Evolutionary conservation across 2,113 vertebrate species (phyloP).

Genomic region (Naja naja): DNA sequence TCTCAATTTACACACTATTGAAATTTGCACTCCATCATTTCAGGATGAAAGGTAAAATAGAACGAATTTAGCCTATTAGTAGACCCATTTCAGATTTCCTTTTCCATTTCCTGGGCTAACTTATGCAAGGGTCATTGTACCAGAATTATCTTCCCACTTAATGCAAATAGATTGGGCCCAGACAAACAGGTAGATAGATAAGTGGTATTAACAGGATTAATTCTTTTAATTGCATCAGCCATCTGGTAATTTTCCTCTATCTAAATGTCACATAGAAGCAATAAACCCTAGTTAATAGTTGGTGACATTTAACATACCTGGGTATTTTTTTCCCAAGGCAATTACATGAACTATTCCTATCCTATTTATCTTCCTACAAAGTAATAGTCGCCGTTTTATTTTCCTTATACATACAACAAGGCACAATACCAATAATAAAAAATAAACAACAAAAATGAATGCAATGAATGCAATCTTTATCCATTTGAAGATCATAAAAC

Average conservation of each 20-base stretch:
- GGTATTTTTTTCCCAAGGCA: conserved; percentile 70
- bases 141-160: neutral
- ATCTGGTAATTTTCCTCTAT: neutral
- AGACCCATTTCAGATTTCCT: neutral
- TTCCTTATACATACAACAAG: neutral
- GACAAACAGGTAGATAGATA: neutral
- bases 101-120: neutral
- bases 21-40: neutral
- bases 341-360: conserved; percentile 69
- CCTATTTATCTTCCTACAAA: conserved; percentile 66
- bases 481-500: neutral
- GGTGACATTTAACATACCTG: conserved; percentile 68
- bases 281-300: conserved; percentile 57
- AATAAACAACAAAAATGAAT: neutral
- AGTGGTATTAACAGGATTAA: neutral
- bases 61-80: neutral
- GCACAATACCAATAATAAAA: neutral
- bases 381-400: conserved; percentile 36
- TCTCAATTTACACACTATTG: neutral
- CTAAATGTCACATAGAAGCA: neutral
- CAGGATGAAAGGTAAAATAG: neutral
- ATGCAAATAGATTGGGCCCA: neutral
- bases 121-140: neutral
- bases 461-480: neutral
- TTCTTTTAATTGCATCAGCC: neutral